Evolutionary conservation across 2,797 vertebrate species (phyloP).

Genomic region (Parauchenoglanis ngamensis): DNA sequence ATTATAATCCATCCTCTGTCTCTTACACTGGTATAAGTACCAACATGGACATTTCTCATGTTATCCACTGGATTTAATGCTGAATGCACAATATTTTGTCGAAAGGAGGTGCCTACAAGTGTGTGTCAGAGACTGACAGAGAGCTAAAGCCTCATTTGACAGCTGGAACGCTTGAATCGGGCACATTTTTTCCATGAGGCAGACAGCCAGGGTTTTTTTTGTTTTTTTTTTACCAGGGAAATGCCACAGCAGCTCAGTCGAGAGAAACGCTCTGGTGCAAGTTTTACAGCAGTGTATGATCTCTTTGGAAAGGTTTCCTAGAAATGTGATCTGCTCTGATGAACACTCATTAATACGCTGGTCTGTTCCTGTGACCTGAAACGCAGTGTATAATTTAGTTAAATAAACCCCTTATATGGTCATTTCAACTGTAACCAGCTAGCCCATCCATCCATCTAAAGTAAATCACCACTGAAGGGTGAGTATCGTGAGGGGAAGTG

Average conservation of each 20-base stretch:
- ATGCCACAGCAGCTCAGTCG: constrained; percentile 14
- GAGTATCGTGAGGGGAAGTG: not conserved
- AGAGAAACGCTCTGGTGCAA: constrained; percentile 16
- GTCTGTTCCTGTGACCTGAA: constrained; percentile 16
- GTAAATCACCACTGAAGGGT: not conserved
- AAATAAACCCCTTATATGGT: constrained; percentile 9
- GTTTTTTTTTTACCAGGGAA: not conserved
- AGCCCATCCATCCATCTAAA: not conserved
- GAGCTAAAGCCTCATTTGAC: constrained; percentile 15
- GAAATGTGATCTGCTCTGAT: constrained; percentile 24
- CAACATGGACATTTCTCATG: not conserved
- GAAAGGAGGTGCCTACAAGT: not conserved
- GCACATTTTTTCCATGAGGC: not conserved
- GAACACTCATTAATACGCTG: not conserved
- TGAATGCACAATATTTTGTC: not conserved
- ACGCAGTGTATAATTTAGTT: not conserved
- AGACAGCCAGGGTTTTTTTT: not conserved
- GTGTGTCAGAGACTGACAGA: not conserved
- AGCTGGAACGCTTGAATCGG: constrained; percentile 28
- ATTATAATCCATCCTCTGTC: constrained; percentile 13
- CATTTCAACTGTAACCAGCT: not conserved
- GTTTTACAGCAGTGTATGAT: constrained; percentile 5
- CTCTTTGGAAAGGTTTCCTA: constrained; percentile 14
- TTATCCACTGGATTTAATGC: constrained; percentile 13
- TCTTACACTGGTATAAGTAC: not conserved